Base-by-base conservation (phyloP, 2,113 vertebrate species). In the Siniperca chuatsi region DNA sequence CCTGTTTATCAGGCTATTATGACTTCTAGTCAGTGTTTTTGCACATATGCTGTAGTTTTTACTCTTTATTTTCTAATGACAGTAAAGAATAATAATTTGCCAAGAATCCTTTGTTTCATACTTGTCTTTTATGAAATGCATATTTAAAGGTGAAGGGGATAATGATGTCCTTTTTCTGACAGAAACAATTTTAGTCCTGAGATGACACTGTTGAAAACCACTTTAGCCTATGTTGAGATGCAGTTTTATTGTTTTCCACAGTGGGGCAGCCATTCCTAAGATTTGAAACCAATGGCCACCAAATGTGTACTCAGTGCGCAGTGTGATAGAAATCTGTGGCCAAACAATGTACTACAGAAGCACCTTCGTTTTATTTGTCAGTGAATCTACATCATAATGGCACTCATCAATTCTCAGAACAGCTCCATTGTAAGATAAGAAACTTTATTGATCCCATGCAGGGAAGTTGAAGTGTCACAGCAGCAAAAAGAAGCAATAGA, bases 81-180 rank as follows among this genome's bases (percentile, higher is more conserved):
- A 85, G 65, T 80, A 75, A 68, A 85, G n/a, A 20, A 6, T 69
- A 29, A 29, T 29, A 29, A 29, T 29, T 78, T 72, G 33, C 29
- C 66, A 58, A 69, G 15, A 83, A 25, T 46, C 15, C 0, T 54
- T 62, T 70, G 20, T 8, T 33, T 54, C 2, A 2, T 54, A n/a
- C 15, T 48, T 20, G 21, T 10, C 12, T 40, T 54, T 67, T n/a
- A n/a, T 62, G 35, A 66, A 37, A 23, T 23, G 16, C 21, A 18
- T 42, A 57, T 73, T 57, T 10, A 33, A 75, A 61, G 3, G 3
- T 20, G 4, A 74, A 44, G 15, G 15, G 2, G 44, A 18, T 8
- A 15, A 8, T 15, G 11, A 35, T 73, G 13, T 55, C 42, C 5
- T 67, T 67, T 67, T 44, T n/a, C 48, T 33, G 46, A 35, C 9